Evolutionary conservation across 2,888 invertebrate species (phyloP), one percentile per base, ranked within the genome.

Genomic region (Sympetrum striolatum): DNA sequence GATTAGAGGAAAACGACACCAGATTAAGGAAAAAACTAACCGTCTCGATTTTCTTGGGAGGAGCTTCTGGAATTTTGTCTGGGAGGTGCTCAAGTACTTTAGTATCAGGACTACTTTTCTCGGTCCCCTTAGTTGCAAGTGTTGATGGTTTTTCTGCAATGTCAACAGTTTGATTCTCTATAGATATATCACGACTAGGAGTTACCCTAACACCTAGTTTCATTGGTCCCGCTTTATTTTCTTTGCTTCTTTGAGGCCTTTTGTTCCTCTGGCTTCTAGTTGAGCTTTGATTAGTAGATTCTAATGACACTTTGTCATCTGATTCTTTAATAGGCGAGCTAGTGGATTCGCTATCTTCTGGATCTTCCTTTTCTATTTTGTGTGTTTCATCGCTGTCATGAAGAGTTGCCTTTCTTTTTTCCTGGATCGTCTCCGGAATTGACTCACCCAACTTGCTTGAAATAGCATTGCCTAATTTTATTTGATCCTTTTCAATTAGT

Each of bases 161-260:
- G 0, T 35, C 37, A 22, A 60, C 73, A 15, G 2, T 86, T 25
- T 64, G 31, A 58, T 58, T 25, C 37, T 64, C 60, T 18, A 15
- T 6, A 12, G 64, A 6, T 12, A 15, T 10, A 37, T 81, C 35
- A 37, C 81, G 25, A 81, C 37, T n/a, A 48, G 79, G 31, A 3
- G 79, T 35, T 18, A 90, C 14, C 37, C 35, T 79, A 8, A 79
- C 80, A 35, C 90, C 90, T 2, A 90, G 35, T 35, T 90, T 90
- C 90, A 80, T 90, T 14, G 90, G 90, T n/a, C 90, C 90, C 4
- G 60, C 14, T 60, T 58, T 86, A 37, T 37, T 60, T n/a, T 86
- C 86, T 60, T 37, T 86, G 35, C 37, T 58, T 80, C 58, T 86
- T 39, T 39, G 37, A 31, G 79, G 73, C 53, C 86, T 90, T 80